Evolutionary conservation across 2,888 invertebrate genomes (phyloP), one percentile per base, ranked within the genome.

Genomic region (Microchrysa polita): DNA sequence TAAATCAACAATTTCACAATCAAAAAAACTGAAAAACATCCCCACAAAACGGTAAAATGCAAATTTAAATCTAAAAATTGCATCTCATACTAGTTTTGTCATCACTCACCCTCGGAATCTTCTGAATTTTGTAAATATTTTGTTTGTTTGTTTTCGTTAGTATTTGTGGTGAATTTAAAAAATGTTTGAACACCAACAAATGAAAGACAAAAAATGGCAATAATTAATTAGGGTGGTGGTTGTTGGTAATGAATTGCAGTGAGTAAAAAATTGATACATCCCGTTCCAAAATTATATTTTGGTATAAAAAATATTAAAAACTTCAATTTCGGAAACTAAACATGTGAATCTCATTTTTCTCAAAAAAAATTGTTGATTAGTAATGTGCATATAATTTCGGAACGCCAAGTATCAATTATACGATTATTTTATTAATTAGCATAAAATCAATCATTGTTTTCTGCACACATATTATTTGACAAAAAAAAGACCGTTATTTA

Each of bases 81-180:
- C 48, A 67, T 67, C 65, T 23, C 65, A 16, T n/a, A 40, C 16
- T 34, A 34, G 27, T 34, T 34, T 7, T 4, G 48, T 48, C 48
- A 59, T 59, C 52, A 72, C 74, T 74, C 74, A 74, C 65, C 84
- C 81, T 84, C 84, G 79, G 83, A 80, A 78, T 84, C 84, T 83
- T 84, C 84, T 83, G 82, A 77, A 74, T 63, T 34, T 67, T 67
- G 16, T 40, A 42, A 18, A 18, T 42, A 40, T 55, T 55, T 55
- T 42, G 42, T 63, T 34, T 42, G 42, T 63, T 34, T 40, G 40
- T 60, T 63, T 42, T 55, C 55, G 55, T 2, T 34, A 34, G 18
- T 55, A 16, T 16, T 55, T 16, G 14, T 22, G 23, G 57, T 22
- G 9, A 48, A 10, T 67, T 22, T 23, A 20, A 34, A 34, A 5